phyloP scores from a whole-genome alignment of 2,888 invertebrate genomes.

The Agrotis ipsilon region DNA sequence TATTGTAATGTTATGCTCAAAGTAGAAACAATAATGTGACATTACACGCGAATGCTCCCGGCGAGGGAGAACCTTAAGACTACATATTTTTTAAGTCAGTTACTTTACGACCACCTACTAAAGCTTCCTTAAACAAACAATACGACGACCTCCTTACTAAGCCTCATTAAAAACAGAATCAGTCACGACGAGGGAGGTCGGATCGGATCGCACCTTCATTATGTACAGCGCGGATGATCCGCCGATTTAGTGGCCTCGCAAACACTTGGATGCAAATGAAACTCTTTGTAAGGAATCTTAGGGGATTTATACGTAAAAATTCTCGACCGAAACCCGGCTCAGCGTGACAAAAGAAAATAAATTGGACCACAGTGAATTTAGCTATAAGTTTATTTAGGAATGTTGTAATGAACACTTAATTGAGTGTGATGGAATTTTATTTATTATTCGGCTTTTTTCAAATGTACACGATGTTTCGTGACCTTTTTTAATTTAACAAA shows the following conservation, averaged over 20 bases:
- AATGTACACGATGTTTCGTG: background rate
- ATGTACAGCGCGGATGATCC: conserved; percentile 49
- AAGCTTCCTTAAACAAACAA: background rate
- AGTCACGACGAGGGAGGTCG: conserved; percentile 20
- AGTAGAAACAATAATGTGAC: too few relatives aligned
- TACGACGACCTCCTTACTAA: conserved; percentile 7
- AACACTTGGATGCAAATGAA: conserved; percentile 85
- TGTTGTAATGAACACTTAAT: conserved; percentile 23
- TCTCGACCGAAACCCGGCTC: conserved; percentile 76
- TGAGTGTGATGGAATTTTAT: conserved; percentile 5
- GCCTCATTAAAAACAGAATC: conserved; percentile 40
- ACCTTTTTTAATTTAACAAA: too few relatives aligned
- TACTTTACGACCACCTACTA: background rate
- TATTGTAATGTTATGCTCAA: too few relatives aligned
- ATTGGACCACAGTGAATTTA: conserved; percentile 75
- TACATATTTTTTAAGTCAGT: too few relatives aligned
- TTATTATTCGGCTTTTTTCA: background rate
- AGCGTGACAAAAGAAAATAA: conserved; percentile 82
- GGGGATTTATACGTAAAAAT: conserved; percentile 88
- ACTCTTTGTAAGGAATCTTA: conserved; percentile 89
- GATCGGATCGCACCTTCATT: conserved; percentile 45
- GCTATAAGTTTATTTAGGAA: conserved; percentile 21
- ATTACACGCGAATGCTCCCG: too few relatives aligned
- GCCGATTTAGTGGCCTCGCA: conserved; percentile 66
- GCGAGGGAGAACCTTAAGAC: too few relatives aligned